Evolutionary conservation across 2,888 invertebrate species (phyloP).

Genomic region (Drosophila crucigera): DNA sequence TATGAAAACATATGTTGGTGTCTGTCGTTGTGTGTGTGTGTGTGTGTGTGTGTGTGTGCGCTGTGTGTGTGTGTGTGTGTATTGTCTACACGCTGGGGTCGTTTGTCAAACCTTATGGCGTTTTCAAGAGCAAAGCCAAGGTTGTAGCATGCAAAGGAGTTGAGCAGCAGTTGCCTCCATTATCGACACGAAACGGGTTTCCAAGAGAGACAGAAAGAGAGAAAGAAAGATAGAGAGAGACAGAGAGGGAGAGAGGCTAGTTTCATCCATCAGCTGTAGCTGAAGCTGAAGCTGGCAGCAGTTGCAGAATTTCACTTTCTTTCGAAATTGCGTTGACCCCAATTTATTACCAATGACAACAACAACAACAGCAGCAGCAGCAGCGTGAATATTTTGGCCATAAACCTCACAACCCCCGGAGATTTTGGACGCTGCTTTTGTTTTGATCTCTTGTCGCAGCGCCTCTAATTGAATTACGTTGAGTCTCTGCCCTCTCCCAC

Average conservation of each 20-base stretch:
- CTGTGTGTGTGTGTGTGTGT: background rate
- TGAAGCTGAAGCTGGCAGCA: slow-evolving; percentile 46
- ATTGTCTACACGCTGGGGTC: slow-evolving; percentile 40
- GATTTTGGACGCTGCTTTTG: slow-evolving; percentile 53
- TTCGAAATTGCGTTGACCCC: slow-evolving; percentile 81
- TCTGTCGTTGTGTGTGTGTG: background rate
- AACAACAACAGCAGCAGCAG: slow-evolving; percentile 19
- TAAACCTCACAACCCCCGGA: slow-evolving; percentile 49
- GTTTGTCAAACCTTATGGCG: slow-evolving; percentile 70
- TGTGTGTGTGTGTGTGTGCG: background rate
- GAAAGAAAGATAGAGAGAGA: too few relatives aligned
- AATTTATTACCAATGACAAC: slow-evolving; percentile 62
- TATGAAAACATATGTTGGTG: background rate
- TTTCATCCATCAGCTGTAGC: slow-evolving; percentile 59
- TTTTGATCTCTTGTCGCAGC: slow-evolving; percentile 31
- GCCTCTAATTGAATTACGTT: slow-evolving; percentile 74
- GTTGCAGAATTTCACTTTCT: slow-evolving; percentile 82
- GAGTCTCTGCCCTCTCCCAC: slow-evolving; percentile 21
- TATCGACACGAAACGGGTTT: slow-evolving; percentile 74
- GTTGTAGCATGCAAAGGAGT: slow-evolving; percentile 60
- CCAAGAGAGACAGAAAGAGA: too few relatives aligned
- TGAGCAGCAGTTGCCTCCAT: slow-evolving; percentile 54
- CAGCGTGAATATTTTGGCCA: slow-evolving; percentile 24
- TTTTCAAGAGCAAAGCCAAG: slow-evolving; percentile 77
- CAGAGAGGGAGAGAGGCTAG: slow-evolving; percentile 17